These are phyloP conservation scores for Sarcophaga carnaria DNA, from an alignment of 2,888 invertebrate species.

Conservation along the genomic window DNA sequence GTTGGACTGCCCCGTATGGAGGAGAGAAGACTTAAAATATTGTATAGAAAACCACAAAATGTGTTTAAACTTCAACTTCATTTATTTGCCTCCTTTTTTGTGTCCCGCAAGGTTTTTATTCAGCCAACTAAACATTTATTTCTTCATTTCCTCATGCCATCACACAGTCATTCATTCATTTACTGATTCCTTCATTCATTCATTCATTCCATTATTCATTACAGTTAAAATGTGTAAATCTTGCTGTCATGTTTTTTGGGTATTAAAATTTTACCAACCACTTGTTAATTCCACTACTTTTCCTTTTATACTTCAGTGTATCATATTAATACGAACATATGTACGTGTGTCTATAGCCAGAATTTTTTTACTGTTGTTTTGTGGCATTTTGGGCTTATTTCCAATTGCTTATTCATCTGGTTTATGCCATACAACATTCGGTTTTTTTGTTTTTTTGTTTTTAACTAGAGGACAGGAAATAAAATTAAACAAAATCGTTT, in stretches of 20 bases:
- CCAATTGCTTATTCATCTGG: conserved; percentile 56
- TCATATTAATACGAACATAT: not conserved
- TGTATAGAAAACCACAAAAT: conserved; percentile 55
- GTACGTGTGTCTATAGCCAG: not conserved
- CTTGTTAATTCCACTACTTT: conserved; percentile 62
- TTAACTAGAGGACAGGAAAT: conserved; percentile 57
- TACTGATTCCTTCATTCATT: conserved; percentile 42
- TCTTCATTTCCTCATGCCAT: not conserved
- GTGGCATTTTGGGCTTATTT: conserved; percentile 27
- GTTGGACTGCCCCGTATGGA: not conserved
- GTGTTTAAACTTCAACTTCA: conserved; percentile 63
- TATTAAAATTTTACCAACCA: conserved; percentile 63
- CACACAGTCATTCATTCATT: conserved; percentile 23
- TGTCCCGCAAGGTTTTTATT: not conserved
- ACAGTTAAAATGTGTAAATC: conserved; percentile 63
- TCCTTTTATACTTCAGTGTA: not conserved
- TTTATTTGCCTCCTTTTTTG: conserved; percentile 40
- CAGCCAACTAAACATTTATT: not conserved
- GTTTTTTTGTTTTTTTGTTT: not conserved
- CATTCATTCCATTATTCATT: conserved; percentile 49
- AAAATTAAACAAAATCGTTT: conserved; percentile 61
- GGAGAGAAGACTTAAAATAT: conserved; percentile 27
- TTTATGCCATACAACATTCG: conserved; percentile 1
- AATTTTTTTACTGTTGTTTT: conserved; percentile 9
- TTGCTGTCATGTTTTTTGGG: conserved; percentile 62